Evolutionary conservation across 2,888 invertebrate genomes (phyloP).

Genomic region (Iphiclides podalirius): DNA sequence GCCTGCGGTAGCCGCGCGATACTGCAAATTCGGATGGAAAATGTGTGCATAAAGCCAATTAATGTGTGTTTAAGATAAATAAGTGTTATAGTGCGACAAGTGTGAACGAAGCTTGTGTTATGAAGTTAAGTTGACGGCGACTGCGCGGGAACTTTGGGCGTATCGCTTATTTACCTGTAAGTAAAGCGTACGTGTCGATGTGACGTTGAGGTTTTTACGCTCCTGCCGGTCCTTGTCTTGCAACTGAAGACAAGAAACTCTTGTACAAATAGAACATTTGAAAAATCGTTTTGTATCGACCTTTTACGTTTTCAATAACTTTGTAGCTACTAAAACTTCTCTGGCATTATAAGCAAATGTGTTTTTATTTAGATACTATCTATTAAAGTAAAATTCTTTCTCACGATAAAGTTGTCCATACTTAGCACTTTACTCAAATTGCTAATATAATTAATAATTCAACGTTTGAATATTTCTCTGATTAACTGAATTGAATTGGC

Average conservation of each 20-base stretch:
- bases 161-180: constrained; percentile 67
- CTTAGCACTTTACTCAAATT: too few species aligned
- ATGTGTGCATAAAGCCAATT: constrained; percentile 67
- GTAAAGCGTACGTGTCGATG: constrained; percentile 63
- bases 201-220: constrained; percentile 52
- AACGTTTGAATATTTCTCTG: too few species aligned
- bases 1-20: constrained; percentile 46
- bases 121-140: constrained; percentile 71
- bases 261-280: too few species aligned
- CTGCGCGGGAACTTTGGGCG: constrained; percentile 60
- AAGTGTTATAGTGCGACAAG: constrained; percentile 62
- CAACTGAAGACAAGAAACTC: constrained; percentile 13
- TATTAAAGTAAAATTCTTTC: too few species aligned
- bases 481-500: too few species aligned
- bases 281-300: too few species aligned
- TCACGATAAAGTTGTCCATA: too few species aligned
- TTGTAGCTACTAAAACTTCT: too few species aligned
- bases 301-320: too few species aligned
- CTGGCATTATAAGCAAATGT: too few species aligned
- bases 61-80: constrained; percentile 57
- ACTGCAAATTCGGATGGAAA: constrained; percentile 52
- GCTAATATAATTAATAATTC: too few species aligned
- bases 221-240: constrained; percentile 35
- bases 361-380: too few species aligned
- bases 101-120: constrained; percentile 67